These are phyloP conservation scores for Piprites chloris DNA, from an alignment of 2,113 vertebrate genomes.

Conservation along the genomic window DNA sequence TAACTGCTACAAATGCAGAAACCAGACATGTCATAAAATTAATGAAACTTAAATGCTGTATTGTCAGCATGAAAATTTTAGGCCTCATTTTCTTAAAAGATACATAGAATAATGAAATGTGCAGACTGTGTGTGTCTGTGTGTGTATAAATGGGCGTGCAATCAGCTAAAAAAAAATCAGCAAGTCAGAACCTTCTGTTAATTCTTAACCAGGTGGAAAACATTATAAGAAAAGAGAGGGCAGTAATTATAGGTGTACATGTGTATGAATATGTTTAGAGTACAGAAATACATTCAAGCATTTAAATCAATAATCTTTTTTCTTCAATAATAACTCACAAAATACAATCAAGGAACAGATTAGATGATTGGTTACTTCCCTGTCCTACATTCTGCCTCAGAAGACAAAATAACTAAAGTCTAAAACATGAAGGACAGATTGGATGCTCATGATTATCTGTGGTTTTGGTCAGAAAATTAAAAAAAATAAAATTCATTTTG, in stretches of 20 bases:
- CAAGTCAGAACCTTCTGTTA: not conserved
- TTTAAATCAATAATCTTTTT: not conserved
- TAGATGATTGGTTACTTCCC: not conserved
- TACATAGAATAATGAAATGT: slow-evolving; percentile 5
- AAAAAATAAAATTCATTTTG: not conserved
- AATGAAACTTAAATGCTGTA: slow-evolving; percentile 53
- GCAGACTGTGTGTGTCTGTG: not conserved
- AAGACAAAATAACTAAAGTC: not conserved
- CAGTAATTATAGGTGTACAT: not conserved
- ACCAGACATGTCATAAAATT: slow-evolving; percentile 52
- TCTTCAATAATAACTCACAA: not conserved
- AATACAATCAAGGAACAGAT: not conserved
- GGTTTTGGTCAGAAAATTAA: not conserved
- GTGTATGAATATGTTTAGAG: not conserved
- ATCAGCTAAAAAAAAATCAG: not conserved
- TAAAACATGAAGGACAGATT: not conserved
- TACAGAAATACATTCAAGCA: not conserved
- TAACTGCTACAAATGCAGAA: slow-evolving; percentile 56
- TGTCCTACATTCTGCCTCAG: not conserved
- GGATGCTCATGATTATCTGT: not conserved
- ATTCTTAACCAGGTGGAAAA: not conserved
- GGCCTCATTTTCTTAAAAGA: slow-evolving; percentile 19
- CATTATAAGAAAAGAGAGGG: not conserved
- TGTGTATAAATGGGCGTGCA: not conserved
- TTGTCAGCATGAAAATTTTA: slow-evolving; percentile 34